Conservation (phyloP, 2,888 invertebrate genomes). For the Schrankia costaestrigalis region DNA sequence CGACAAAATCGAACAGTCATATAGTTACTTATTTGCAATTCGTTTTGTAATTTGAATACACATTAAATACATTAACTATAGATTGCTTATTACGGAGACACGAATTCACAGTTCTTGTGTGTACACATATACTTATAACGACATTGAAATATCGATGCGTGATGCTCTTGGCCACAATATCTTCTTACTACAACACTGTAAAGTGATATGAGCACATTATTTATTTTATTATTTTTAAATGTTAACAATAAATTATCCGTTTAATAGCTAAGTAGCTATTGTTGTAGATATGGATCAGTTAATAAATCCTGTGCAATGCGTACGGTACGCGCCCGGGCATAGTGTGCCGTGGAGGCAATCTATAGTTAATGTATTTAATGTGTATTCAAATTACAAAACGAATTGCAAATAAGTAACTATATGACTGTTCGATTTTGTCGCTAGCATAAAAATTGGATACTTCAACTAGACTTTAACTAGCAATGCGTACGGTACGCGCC, state of each 20-base stretch:
- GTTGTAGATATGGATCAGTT: no score
- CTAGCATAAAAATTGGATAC: no score
- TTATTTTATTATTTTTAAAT: no score
- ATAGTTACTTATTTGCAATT: conserved; percentile 8
- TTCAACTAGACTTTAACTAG: no score
- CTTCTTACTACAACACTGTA: conserved; percentile 4
- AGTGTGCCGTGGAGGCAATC: no score
- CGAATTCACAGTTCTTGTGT: conserved; percentile 13
- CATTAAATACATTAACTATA: conserved; percentile 4
- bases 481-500: not conserved
- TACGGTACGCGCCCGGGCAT: no score
- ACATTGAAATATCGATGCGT: not conserved
- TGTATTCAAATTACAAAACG: conserved; percentile 10
- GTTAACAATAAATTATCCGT: no score
- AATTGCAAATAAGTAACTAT: conserved; percentile 8
- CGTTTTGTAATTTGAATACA: conserved; percentile 10
- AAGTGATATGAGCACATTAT: no score
- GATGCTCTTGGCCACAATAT: not conserved
- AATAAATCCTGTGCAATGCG: no score
- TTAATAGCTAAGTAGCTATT: no score
- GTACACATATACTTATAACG: conserved; percentile 3
- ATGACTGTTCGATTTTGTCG: conserved; percentile 6
- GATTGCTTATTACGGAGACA: conserved; percentile 16
- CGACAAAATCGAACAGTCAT: conserved; percentile 6
- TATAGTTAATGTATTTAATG: conserved; percentile 4